These are phyloP conservation scores for Palythoa grandiflora DNA, from an alignment of 92 coral and sea anemone genomes.

Conservation along the genomic window DNA sequence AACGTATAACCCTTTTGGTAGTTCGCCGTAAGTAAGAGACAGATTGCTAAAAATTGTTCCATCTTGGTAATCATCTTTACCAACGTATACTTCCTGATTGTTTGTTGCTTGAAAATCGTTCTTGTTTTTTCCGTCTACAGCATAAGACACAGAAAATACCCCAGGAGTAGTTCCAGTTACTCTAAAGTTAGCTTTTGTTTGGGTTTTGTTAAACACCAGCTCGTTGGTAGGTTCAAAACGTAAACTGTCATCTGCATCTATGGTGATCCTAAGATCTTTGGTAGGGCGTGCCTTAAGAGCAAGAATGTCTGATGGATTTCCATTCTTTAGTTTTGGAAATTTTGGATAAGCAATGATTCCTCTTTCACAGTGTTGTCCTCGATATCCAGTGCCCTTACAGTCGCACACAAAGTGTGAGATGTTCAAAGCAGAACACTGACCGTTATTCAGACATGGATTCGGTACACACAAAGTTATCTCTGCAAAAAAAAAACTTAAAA, in stretches of 20 bases:
- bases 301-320: slow-evolving; percentile 36
- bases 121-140: slow-evolving; percentile 6
- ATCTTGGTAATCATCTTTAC: not conserved
- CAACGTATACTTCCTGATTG: slow-evolving; percentile 22
- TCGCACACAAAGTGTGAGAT: not conserved
- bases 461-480: slow-evolving; percentile 56
- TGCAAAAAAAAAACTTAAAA: not conserved
- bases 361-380: slow-evolving; percentile 6
- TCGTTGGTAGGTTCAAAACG: slow-evolving; percentile 26
- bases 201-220: not conserved
- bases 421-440: slow-evolving; percentile 59
- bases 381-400: no score
- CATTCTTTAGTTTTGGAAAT: slow-evolving; percentile 47
- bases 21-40: slow-evolving; percentile 1
- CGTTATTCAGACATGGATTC: slow-evolving; percentile 66
- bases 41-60: not conserved
- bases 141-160: slow-evolving; percentile 13
- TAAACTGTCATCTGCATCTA: slow-evolving; percentile 6
- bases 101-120: slow-evolving; percentile 41
- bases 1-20: slow-evolving; percentile 41
- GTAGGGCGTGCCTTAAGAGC: slow-evolving; percentile 45
- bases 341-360: slow-evolving; percentile 57
- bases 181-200: slow-evolving; percentile 6
- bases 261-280: not conserved
- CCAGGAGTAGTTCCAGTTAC: slow-evolving; percentile 45